These are phyloP conservation scores for Theonella swinhoei DNA, from an alignment of 37 sponge, comb jelly and placozoan species.

Conservation along the genomic window DNA sequence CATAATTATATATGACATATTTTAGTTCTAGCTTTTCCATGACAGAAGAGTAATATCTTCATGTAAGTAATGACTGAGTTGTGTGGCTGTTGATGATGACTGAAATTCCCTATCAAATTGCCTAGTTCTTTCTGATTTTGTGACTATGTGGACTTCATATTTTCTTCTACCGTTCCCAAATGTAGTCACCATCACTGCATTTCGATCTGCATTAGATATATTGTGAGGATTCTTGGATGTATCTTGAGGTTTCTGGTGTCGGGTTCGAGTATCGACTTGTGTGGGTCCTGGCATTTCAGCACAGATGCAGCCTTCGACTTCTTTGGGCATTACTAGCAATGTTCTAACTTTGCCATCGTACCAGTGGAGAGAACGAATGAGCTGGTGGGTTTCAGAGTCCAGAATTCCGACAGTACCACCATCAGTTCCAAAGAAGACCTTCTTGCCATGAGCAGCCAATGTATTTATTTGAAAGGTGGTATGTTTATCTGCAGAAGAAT, in stretches of 20 bases:
- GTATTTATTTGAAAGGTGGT: slow-evolving; percentile 28
- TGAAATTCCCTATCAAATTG: slow-evolving; percentile 6
- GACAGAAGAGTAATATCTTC: background rate
- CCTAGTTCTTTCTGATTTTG: slow-evolving; percentile 10
- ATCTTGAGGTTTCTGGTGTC: background rate
- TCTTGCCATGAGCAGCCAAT: slow-evolving; percentile 30
- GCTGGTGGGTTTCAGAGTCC: slow-evolving; percentile 23
- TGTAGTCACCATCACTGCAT: slow-evolving; percentile 37
- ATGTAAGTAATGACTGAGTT: background rate
- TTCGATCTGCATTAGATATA: slow-evolving; percentile 30
- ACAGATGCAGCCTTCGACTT: slow-evolving; percentile 55
- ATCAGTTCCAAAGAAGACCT: slow-evolving; percentile 43
- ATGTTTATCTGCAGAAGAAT: slow-evolving; percentile 3
- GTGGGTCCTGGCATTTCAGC: slow-evolving; percentile 49
- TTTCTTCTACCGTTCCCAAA: slow-evolving; percentile 56
- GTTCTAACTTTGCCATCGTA: slow-evolving; percentile 63
- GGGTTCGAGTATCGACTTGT: background rate
- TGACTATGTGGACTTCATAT: slow-evolving; percentile 9
- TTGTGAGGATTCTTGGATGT: slow-evolving; percentile 2
- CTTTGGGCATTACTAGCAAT: slow-evolving; percentile 56
- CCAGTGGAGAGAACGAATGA: slow-evolving; percentile 14
- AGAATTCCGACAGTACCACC: slow-evolving; percentile 45
- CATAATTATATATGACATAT: no score
- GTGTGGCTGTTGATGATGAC: background rate
- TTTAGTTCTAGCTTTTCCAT: background rate